Evolutionary conservation across 2,888 invertebrate species (phyloP), one percentile per base, ranked within the genome.

Genomic region (Agrotis puta): DNA sequence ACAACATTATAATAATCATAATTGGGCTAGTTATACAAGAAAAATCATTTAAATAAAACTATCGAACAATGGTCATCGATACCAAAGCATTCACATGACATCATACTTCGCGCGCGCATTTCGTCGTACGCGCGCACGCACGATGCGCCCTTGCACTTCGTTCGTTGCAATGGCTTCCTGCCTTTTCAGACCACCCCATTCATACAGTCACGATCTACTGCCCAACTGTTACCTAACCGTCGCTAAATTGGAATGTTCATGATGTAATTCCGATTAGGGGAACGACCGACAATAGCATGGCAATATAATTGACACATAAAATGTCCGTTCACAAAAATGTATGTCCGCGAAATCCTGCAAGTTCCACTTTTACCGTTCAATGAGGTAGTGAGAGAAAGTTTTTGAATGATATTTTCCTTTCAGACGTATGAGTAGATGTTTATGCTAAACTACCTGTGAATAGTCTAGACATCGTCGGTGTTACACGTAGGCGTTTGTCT

Each of bases 61-160:
- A 71, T 69, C 51, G 63, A 57, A 62, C 75, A 75, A 77, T 79
- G 85, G 86, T 76, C 78, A 76, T 72, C 79, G 85, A 81, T 75
- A 85, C 84, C 64, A 77, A 77, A 68, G 68, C 68, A 68, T 70
- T 71, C 72, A 67, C 68, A 76, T 87, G 86, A 85, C 84, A 84
- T 86, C 84, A 88, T 77, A 73, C 72, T 24, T 56, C 50, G 73
- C 70, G 74, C 74, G 63, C 62, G 61, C 73, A 62, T 63, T 70
- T n/a, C 58, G 59, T 43, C 68, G 73, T 74, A 70, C 82, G 69
- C 57, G 69, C 57, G 79, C 82, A 86, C 84, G 82, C 85, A 82
- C 83, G 84, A 84, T 88, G 87, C 89, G 90, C 93, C 93, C 92
- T 93, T 92, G 93, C 92, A 91, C 91, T 92, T 92, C 88, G 82